Evolutionary conservation across 2,797 vertebrate genomes (phyloP).

Genomic region (Limosa lapponica): DNA sequence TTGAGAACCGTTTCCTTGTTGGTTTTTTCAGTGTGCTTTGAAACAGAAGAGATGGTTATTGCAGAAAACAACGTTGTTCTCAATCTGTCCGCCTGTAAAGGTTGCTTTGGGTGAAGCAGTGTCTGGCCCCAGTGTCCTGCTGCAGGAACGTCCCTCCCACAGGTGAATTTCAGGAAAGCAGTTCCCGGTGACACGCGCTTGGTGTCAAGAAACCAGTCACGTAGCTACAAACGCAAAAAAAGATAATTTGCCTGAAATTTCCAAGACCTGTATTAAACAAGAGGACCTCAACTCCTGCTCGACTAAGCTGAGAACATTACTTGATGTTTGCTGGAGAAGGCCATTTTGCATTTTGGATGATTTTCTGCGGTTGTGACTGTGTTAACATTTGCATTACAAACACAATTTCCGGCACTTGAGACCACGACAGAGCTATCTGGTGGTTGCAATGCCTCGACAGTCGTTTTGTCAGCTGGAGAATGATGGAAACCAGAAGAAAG

Average conservation of each 20-base stretch:
- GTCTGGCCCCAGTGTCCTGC: neutral
- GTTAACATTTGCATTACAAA: neutral
- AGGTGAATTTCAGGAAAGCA: neutral
- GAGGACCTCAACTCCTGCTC: neutral
- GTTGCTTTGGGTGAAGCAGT: neutral
- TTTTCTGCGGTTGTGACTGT: neutral
- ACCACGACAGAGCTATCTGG: neutral
- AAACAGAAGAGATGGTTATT: neutral
- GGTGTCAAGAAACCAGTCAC: too few relatives aligned
- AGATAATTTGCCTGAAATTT: neutral
- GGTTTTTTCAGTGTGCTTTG: neutral
- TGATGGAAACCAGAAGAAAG: conserved; percentile 63
- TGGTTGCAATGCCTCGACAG: neutral
- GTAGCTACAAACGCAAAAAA: neutral
- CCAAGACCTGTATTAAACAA: neutral
- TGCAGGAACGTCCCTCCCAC: neutral
- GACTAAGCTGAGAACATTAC: neutral
- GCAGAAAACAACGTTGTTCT: neutral
- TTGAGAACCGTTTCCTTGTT: conserved; percentile 16
- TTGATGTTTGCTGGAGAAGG: neutral
- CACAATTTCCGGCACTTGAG: neutral
- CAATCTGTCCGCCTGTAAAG: neutral
- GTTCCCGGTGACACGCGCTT: neutral
- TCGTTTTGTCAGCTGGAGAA: conserved; percentile 15
- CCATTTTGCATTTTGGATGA: neutral